Base-by-base conservation (phyloP, 2,888 invertebrate species). In the Eupithecia vulgata region DNA sequence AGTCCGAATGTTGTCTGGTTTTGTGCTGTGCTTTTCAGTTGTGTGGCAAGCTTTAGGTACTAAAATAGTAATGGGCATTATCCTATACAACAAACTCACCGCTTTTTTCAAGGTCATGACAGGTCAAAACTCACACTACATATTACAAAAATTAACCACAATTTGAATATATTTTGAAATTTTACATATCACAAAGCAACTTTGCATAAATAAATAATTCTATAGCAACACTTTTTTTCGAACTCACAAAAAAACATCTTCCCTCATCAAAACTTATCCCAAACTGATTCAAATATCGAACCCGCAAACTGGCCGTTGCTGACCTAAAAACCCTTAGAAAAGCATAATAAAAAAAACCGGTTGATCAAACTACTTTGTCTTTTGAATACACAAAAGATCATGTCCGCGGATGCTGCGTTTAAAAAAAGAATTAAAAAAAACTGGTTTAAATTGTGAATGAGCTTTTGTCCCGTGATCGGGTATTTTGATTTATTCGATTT, bases 401-500 rank as follows among this genome's bases (percentile, higher is more conserved):
- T 90, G 89, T 84, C 84, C 90, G 87, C 90, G 93, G 94, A 94
- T 93, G 94, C 94, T 93, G 94, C 85, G 89, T 82, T 84, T 83
- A 84, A 85, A 86, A 86, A 84, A 77, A 79, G 81, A 81, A 82
- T 84, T n/a, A 87, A 87, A 86, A 48, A 88, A 88, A 93, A 90
- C 91, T 82, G 91, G 91, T 93, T 94, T 78, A 87, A 88, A 85
- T 85, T 82, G 81, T 90, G 90, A 91, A 92, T 91, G 89, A 88
- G 89, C 91, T 88, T 90, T 94, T 94, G 94, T 92, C 78, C 85
- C 75, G 84, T 86, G 90, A 93, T 93, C 93, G 92, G 92, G 91
- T 92, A 91, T 93, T 93, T 92, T 94, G 93, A 94, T 94, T 94
- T 94, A 94, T 94, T 92, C 91, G 90, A 92, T 94, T 93, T 94